phyloP scores from a whole-genome alignment of 2,888 invertebrate species.

The Clepsis dumicolana region DNA sequence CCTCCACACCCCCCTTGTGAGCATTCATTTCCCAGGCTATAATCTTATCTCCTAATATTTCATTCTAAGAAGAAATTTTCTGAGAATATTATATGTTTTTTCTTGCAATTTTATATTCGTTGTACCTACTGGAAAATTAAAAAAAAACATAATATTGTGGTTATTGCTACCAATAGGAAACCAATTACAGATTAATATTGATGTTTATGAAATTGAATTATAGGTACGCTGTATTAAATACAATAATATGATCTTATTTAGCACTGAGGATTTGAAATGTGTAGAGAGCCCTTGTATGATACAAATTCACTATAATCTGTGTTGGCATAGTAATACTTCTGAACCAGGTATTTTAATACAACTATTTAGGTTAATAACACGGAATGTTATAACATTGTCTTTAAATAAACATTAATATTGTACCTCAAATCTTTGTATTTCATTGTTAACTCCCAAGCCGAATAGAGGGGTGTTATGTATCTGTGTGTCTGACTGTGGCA shows the following conservation, averaged over 20 bases:
- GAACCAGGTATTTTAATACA: slow-evolving; percentile 32
- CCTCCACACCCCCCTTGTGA: no score
- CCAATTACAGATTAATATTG: slow-evolving; percentile 43
- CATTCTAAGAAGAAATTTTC: no score
- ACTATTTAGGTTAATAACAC: slow-evolving; percentile 35
- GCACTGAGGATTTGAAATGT: slow-evolving; percentile 44
- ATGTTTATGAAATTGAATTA: slow-evolving; percentile 29
- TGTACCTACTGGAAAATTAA: not conserved
- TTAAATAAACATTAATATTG: slow-evolving; percentile 42
- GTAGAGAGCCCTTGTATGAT: slow-evolving; percentile 35
- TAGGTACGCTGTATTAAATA: slow-evolving; percentile 32
- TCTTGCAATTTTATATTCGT: not conserved
- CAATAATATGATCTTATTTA: slow-evolving; percentile 29
- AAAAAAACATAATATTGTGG: not conserved
- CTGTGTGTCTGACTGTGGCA: no score
- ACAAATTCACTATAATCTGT: slow-evolving; percentile 28
- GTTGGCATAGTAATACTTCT: slow-evolving; percentile 33
- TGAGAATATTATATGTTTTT: not conserved
- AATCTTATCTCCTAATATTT: no score
- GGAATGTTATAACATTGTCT: slow-evolving; percentile 40
- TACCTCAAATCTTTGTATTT: slow-evolving; percentile 23
- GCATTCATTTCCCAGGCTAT: no score
- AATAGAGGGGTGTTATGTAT: no score
- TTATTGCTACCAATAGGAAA: slow-evolving; percentile 39
- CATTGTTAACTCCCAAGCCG: no score